Conservation (phyloP, 1,140 invertebrate genomes). For the Pseudomyrmex cubaensis region DNA sequence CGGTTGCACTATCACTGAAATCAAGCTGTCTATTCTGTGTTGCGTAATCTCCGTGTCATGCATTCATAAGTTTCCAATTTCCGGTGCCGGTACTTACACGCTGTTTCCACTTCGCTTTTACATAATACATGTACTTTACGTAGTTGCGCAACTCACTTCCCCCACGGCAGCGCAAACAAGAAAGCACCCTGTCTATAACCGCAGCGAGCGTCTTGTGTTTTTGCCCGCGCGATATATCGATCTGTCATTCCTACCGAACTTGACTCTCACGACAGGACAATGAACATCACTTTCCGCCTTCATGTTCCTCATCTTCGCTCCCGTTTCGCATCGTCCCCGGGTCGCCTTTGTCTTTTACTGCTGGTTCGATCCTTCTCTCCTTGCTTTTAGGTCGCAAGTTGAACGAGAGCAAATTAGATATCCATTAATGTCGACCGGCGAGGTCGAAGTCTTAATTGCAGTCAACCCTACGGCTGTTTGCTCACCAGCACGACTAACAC, state of each 20-base stretch:
- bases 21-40: conserved; percentile 13
- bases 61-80: conserved; percentile 57
- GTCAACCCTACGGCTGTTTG: conserved; percentile 35
- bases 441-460: conserved; percentile 66
- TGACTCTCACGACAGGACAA: conserved; percentile 45
- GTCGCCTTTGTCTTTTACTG: conserved; percentile 55
- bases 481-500: conserved; percentile 35
- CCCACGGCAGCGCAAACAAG: conserved; percentile 16
- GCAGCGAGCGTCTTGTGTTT: conserved; percentile 41
- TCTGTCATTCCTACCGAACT: conserved; percentile 48
- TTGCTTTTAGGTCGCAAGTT: conserved; percentile 33
- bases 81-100: conserved; percentile 45
- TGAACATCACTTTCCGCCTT: conserved; percentile 11
- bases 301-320: background rate
- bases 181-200: conserved; percentile 30
- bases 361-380: background rate
- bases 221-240: conserved; percentile 41
- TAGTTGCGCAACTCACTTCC: conserved; percentile 42
- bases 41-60: conserved; percentile 28
- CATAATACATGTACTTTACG: conserved; percentile 55
- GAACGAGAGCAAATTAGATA: conserved; percentile 72
- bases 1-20: conserved; percentile 24
- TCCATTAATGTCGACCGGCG: conserved; percentile 64
- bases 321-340: background rate
- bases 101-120: conserved; percentile 49